These are phyloP conservation scores for Entomyzon cyanotis DNA, from an alignment of 2,113 vertebrate genomes.

Conservation along the genomic window DNA sequence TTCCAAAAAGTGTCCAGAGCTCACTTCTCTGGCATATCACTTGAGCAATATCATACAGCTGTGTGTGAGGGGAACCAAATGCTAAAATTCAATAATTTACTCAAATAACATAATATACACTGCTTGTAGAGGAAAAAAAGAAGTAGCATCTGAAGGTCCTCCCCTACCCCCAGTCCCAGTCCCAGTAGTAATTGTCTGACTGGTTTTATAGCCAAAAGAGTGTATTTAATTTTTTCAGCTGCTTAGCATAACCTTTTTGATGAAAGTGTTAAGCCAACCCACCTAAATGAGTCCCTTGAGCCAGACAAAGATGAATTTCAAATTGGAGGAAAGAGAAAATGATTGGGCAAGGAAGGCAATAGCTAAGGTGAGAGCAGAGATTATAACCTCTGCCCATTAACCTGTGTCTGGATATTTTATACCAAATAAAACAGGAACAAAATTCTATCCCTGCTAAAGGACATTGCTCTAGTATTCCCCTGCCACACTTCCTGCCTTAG, in stretches of 20 bases:
- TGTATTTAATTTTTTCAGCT: neutral
- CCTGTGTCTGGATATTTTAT: neutral
- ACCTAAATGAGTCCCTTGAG: neutral
- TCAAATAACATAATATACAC: neutral
- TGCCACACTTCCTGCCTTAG: neutral
- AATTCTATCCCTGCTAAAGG: neutral
- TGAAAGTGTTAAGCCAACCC: neutral
- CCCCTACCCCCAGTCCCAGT: neutral
- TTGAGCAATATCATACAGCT: neutral
- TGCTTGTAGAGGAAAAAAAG: neutral
- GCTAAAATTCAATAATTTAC: neutral
- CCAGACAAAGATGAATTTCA: neutral
- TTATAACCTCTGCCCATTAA: neutral
- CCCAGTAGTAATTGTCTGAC: neutral
- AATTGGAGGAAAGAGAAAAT: neutral
- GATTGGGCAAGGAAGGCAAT: neutral
- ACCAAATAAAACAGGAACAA: neutral
- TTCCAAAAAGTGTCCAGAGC: neutral
- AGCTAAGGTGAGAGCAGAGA: neutral
- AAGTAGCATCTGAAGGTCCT: neutral
- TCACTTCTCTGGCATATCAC: neutral
- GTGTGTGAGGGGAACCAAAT: neutral
- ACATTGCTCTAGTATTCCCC: neutral
- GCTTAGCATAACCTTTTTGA: neutral
- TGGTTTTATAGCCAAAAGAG: neutral